Conservation (phyloP, 2,888 invertebrate species). For the Ectemnius continuus region DNA sequence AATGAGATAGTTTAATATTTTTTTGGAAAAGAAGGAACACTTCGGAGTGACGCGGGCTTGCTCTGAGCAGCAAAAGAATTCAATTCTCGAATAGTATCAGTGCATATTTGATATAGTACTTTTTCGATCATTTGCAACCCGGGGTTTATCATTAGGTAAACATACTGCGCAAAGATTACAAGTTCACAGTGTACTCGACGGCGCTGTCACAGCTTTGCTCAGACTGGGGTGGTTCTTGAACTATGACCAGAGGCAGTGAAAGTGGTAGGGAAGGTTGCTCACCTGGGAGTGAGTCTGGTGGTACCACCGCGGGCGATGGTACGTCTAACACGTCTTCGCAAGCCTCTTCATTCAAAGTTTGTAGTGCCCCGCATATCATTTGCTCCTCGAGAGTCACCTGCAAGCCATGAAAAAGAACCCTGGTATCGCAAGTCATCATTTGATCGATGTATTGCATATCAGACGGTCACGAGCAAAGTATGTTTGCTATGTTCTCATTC, state of each 20-base stretch:
- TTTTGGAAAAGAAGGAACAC: too few relatives aligned
- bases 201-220: conserved; percentile 75
- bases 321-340: conserved; percentile 92
- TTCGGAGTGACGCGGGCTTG: too few relatives aligned
- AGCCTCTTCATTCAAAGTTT: conserved; percentile 95
- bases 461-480: not conserved
- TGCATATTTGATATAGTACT: not conserved
- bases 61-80: not conserved
- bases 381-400: conserved; percentile 96
- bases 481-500: not conserved
- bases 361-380: conserved; percentile 95
- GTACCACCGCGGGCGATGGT: conserved; percentile 67
- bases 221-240: conserved; percentile 75
- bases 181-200: conserved; percentile 68
- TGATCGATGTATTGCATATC: not conserved
- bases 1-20: too few relatives aligned
- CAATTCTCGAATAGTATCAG: not conserved
- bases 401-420: conserved; percentile 36
- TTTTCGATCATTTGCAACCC: not conserved
- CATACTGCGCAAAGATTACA: conserved; percentile 56
- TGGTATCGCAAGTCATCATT: not conserved
- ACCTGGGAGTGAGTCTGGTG: conserved; percentile 74
- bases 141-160: not conserved
- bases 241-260: conserved; percentile 77
- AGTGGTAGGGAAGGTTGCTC: conserved; percentile 74